Evolutionary conservation across 2,113 vertebrate genomes (phyloP).

Genomic region (Cyanoderma ruficeps): DNA sequence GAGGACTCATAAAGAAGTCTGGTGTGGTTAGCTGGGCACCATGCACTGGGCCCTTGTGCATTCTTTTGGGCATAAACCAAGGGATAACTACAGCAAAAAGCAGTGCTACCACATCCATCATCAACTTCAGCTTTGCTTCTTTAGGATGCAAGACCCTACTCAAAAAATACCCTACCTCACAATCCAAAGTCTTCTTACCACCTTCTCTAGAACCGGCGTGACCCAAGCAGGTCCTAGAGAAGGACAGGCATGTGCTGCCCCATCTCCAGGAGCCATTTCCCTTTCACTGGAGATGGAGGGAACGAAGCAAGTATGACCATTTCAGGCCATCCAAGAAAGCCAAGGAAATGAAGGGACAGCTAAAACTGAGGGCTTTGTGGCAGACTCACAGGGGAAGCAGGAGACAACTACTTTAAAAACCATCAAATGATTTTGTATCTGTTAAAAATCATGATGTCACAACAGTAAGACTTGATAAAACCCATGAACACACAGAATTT

Average conservation of each 20-base stretch:
- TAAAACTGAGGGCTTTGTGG: neutral
- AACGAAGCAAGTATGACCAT: neutral
- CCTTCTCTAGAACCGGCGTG: no score
- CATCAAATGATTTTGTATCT: neutral
- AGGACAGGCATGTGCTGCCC: rapidly evolving
- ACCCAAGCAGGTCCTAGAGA: neutral
- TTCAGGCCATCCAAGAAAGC: neutral
- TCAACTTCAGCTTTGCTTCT: neutral
- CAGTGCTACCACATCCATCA: neutral
- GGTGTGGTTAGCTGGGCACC: no score
- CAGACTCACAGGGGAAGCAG: neutral
- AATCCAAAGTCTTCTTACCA: neutral
- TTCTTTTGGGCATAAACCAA: neutral
- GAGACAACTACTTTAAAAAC: neutral
- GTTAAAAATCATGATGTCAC: neutral
- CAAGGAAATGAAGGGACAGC: neutral
- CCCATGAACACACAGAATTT: neutral
- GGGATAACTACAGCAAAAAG: neutral
- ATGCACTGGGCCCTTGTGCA: rapidly evolving
- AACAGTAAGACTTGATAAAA: neutral
- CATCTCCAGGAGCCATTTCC: neutral
- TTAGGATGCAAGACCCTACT: neutral
- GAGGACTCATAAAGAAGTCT: neutral
- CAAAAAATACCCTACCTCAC: neutral
- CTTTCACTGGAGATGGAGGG: neutral